Conservation (phyloP, 2,113 vertebrate genomes). For the Xenus cinereus region DNA sequence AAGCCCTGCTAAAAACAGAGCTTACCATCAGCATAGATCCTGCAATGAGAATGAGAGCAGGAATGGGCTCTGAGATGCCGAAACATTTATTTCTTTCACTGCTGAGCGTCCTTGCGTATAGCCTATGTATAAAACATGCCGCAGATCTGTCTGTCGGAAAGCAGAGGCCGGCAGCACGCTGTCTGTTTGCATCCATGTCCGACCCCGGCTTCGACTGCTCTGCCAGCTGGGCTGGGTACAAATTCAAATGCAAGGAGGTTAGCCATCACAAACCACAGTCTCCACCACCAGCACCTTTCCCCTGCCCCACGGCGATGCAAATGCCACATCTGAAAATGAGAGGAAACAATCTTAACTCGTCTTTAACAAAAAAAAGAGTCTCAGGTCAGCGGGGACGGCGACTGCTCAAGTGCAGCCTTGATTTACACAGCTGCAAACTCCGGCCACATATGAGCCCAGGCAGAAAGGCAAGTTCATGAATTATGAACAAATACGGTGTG, state of each 20-base stretch:
- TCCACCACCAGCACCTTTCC: neutral
- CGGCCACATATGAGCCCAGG: neutral
- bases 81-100: neutral
- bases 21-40: neutral
- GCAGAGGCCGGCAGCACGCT: neutral
- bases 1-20: neutral
- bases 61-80: neutral
- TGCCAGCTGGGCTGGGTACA: neutral
- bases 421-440: slow-evolving; percentile 23
- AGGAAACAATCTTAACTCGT: neutral
- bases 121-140: neutral
- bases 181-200: neutral
- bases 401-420: neutral
- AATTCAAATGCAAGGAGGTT: neutral
- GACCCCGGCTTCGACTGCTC: neutral
- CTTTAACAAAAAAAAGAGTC: neutral
- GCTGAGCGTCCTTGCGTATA: neutral
- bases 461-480: slow-evolving; percentile 51
- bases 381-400: neutral
- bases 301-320: neutral
- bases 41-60: neutral
- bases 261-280: neutral
- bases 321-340: neutral
- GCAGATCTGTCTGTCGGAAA: neutral
- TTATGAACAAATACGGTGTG: slow-evolving; percentile 27